phyloP scores from a whole-genome alignment of 2,797 vertebrate genomes.

The Malurus splendens region DNA sequence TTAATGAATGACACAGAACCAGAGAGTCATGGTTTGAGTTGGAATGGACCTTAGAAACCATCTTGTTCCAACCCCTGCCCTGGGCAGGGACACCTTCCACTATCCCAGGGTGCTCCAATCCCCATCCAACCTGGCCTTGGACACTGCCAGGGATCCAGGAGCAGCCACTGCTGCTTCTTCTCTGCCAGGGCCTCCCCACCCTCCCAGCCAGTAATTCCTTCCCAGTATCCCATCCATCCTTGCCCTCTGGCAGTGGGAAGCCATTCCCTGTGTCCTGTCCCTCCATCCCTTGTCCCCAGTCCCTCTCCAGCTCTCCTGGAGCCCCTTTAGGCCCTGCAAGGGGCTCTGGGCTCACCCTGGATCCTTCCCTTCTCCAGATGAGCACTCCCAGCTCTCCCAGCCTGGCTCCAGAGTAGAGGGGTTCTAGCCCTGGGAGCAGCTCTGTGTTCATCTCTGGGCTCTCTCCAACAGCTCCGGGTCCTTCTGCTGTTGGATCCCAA shows the following conservation, averaged over 20 bases:
- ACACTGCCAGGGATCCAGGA: neutral
- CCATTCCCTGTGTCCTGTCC: neutral
- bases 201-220: fast-evolving
- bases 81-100: neutral
- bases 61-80: neutral
- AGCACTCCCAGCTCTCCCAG: neutral
- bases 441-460: neutral
- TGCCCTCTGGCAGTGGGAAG: neutral
- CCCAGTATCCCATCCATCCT: fast-evolving
- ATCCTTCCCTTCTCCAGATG: neutral
- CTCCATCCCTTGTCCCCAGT: neutral
- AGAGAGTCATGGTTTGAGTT: fast-evolving
- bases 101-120: fast-evolving
- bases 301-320: neutral
- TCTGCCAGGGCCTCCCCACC: neutral
- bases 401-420: neutral
- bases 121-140: neutral
- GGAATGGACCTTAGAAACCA: fast-evolving
- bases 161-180: neutral
- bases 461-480: fast-evolving
- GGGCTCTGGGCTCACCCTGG: neutral
- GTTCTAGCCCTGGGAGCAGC: neutral
- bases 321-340: neutral
- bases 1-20: fast-evolving
- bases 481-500: neutral